phyloP scores from a whole-genome alignment of 1,140 invertebrate species.

The Eulimnadia texana region DNA sequence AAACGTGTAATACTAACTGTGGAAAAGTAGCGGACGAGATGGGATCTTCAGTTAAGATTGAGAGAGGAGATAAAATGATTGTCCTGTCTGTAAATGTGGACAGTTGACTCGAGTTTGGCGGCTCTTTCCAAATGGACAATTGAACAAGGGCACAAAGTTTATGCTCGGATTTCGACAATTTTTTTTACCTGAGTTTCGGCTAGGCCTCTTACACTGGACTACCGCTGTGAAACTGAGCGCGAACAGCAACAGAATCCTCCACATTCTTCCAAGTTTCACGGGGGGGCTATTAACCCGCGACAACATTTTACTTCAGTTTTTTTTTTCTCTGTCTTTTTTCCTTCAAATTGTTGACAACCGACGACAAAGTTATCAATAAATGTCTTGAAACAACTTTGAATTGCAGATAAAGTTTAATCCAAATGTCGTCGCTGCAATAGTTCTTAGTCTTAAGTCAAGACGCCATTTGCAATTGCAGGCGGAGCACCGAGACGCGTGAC shows the following conservation, averaged over 20 bases:
- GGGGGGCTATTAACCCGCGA: neutral
- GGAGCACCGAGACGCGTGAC: neutral
- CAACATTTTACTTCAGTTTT: neutral
- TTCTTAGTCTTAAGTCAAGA: no score
- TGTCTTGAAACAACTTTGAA: neutral
- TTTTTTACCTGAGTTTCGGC: neutral
- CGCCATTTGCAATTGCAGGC: neutral
- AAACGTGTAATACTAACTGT: no score
- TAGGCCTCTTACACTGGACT: neutral
- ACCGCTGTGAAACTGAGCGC: neutral
- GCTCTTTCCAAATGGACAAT: no score
- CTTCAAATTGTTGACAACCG: neutral
- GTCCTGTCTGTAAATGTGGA: no score
- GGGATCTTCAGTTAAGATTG: no score
- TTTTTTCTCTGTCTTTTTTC: neutral
- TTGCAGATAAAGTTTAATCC: no score
- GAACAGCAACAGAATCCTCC: neutral
- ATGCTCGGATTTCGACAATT: neutral
- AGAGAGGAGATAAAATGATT: no score
- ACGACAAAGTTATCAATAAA: neutral
- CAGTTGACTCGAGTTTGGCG: no score
- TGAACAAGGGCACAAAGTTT: no score
- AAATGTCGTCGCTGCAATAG: no score
- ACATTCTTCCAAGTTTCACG: neutral
- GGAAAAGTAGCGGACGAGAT: no score